These are phyloP conservation scores for Heteromyza rotundicornis DNA, from an alignment of 2,888 invertebrate genomes.

Conservation along the genomic window DNA sequence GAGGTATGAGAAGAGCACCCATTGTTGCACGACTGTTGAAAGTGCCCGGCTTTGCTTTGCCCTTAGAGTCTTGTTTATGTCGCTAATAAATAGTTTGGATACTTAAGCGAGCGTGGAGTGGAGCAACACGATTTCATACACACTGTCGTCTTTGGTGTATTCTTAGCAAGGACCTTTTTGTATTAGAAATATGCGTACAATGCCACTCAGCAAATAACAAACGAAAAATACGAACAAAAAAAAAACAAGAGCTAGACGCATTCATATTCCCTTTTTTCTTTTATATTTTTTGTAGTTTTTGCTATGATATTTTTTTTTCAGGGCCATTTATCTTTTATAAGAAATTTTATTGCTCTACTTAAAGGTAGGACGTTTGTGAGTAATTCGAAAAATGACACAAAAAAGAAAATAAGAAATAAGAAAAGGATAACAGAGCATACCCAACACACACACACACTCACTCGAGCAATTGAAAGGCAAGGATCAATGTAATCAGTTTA, in stretches of 20 bases:
- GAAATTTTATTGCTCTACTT: conserved; percentile 29
- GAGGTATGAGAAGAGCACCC: too few species aligned
- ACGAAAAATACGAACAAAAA: background rate
- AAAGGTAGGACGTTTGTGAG: conserved; percentile 25
- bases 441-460: background rate
- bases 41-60: too few species aligned
- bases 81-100: conserved; percentile 24
- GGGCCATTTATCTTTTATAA: conserved; percentile 33
- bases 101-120: background rate
- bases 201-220: conserved; percentile 23
- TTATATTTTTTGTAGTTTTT: conserved; percentile 16
- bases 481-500: conserved; percentile 21
- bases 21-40: background rate
- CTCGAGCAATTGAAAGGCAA: conserved; percentile 8
- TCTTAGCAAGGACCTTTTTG: conserved; percentile 26
- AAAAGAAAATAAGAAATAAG: background rate
- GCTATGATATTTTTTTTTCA: conserved; percentile 7
- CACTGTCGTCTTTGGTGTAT: background rate
- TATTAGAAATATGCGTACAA: conserved; percentile 36
- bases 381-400: too few species aligned
- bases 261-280: conserved; percentile 26
- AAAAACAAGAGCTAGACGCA: conserved; percentile 30
- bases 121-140: too few species aligned
- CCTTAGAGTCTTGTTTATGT: conserved; percentile 8
- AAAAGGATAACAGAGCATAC: conserved; percentile 12